Evolutionary conservation across 1,140 invertebrate genomes (phyloP).

Genomic region (Drosophila lacertosa): DNA sequence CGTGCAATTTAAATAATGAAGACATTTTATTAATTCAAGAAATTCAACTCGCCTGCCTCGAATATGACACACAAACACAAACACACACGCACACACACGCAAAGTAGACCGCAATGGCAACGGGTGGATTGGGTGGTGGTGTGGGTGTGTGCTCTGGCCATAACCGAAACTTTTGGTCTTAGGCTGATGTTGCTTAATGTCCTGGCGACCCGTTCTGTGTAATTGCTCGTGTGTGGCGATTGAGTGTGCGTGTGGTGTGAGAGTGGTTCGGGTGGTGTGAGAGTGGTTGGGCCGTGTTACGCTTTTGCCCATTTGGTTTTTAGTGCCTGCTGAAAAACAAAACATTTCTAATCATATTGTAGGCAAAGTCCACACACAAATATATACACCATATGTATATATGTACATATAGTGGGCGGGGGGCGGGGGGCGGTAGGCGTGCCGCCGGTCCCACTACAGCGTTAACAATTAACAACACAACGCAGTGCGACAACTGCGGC

Average conservation of each 20-base stretch:
- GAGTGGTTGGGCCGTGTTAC: constrained; percentile 21
- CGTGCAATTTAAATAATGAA: constrained; percentile 82
- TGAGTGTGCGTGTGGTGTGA: constrained; percentile 12
- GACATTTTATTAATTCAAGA: constrained; percentile 83
- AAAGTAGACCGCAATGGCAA: too few species aligned
- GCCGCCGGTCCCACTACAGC: constrained; percentile 19
- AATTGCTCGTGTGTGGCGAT: constrained; percentile 4
- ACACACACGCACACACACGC: constrained; percentile 24
- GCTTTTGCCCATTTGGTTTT: constrained; percentile 56
- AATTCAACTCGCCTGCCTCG: constrained; percentile 67
- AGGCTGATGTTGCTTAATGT: constrained; percentile 70
- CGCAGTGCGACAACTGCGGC: constrained; percentile 70
- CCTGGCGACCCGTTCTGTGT: constrained; percentile 46
- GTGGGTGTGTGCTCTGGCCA: too few species aligned
- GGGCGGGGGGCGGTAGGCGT: neutral
- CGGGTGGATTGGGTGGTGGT: too few species aligned
- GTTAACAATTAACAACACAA: constrained; percentile 71
- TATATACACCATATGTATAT: neutral
- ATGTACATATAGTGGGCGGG: too few species aligned
- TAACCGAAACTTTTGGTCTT: constrained; percentile 44
- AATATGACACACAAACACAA: constrained; percentile 44
- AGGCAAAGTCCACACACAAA: constrained; percentile 27
- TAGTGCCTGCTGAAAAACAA: constrained; percentile 79
- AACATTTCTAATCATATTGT: constrained; percentile 82
- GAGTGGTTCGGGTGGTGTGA: too few species aligned